These are phyloP conservation scores for Pseudomyrmex cubaensis DNA, from an alignment of 1,140 invertebrate genomes.

Conservation along the genomic window DNA sequence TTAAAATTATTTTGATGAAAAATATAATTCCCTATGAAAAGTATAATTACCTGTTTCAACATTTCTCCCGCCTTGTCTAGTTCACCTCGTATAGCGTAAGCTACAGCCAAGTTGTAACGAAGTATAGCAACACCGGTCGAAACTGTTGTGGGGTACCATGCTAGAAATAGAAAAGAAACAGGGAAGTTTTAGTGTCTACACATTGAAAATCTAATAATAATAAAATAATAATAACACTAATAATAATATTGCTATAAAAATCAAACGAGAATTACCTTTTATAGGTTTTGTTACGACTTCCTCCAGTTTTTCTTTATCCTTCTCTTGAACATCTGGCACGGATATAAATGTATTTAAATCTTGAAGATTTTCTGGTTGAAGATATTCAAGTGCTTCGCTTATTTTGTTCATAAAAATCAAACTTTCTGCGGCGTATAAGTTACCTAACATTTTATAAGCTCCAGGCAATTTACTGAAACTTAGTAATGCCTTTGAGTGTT, in stretches of 20 bases:
- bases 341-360: slow-evolving; percentile 85
- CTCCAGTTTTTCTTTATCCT: slow-evolving; percentile 78
- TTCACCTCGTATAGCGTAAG: slow-evolving; percentile 91
- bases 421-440: slow-evolving; percentile 96
- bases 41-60: slow-evolving; percentile 86
- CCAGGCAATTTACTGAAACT: slow-evolving; percentile 88
- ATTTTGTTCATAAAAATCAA: slow-evolving; percentile 94
- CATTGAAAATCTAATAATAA: slow-evolving; percentile 37
- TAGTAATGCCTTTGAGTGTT: slow-evolving; percentile 90
- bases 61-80: slow-evolving; percentile 90
- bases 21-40: slow-evolving; percentile 25
- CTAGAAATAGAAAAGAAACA: slow-evolving; percentile 69
- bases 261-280: slow-evolving; percentile 76
- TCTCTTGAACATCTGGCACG: slow-evolving; percentile 78
- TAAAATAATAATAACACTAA: slow-evolving; percentile 1
- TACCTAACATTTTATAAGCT: slow-evolving; percentile 91
- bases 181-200: slow-evolving; percentile 1
- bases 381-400: slow-evolving; percentile 92
- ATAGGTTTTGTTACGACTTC: slow-evolving; percentile 79
- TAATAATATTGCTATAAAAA: slow-evolving; percentile 17
- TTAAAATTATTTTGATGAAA: background rate
- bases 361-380: slow-evolving; percentile 92
- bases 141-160: slow-evolving; percentile 90
- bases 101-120: slow-evolving; percentile 93
- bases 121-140: slow-evolving; percentile 89